Percentiles rank a stretch among this genome's conserved stretches.
Evolutionary conservation across 2,113 vertebrate genomes (phyloP).

Genomic region (Myrmecophaga tridactyla): DNA sequence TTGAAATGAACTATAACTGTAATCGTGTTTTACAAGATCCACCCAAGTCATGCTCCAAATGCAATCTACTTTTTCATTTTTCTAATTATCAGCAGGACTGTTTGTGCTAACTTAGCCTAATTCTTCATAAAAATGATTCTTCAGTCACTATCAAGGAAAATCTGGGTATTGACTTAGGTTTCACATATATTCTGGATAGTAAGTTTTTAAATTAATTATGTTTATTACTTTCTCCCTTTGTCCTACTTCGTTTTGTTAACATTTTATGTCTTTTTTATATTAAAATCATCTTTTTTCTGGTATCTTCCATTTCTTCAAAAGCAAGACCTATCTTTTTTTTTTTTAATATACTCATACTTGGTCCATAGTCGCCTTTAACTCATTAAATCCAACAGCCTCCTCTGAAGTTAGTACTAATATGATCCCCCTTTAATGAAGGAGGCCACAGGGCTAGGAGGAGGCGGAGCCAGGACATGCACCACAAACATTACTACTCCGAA

Average conservation of each 20-base stretch:
- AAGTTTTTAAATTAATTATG: not conserved
- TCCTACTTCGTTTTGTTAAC: not conserved
- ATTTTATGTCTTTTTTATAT: not conserved
- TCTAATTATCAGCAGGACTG: not conserved
- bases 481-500: not conserved
- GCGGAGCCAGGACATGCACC: not conserved
- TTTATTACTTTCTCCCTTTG: not conserved
- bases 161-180: not conserved
- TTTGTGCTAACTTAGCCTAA: not conserved
- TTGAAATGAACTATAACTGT: not conserved
- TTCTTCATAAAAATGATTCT: not conserved
- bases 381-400: not conserved
- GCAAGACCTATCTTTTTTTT: not conserved
- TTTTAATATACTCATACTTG: not conserved
- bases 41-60: not conserved
- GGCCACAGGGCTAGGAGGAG: not conserved
- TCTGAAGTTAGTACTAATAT: not conserved
- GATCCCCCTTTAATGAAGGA: not conserved
- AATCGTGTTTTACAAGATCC: not conserved
- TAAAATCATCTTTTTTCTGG: not conserved
- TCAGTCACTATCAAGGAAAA: not conserved
- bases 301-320: not conserved
- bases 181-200: not conserved
- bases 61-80: not conserved
- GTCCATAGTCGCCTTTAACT: not conserved